These are phyloP conservation scores for Trididemnum miniatum DNA, from an alignment of 23 tunicate genomes.

Conservation along the genomic window DNA sequence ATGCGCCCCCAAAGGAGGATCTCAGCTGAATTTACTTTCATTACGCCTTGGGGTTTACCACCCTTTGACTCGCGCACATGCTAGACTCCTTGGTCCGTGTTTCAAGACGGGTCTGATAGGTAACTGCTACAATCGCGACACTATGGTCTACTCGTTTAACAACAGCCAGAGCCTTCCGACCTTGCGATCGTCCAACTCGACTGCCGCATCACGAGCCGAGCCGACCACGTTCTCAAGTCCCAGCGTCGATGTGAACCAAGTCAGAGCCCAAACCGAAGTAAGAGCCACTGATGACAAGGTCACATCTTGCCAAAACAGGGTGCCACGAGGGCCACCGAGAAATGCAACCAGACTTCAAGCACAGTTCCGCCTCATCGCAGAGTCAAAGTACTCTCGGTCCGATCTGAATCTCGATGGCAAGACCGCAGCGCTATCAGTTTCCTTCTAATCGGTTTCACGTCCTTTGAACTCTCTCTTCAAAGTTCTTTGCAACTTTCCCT, in stretches of 20 bases:
- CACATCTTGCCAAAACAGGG: no score
- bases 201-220: no score
- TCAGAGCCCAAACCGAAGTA: slow-evolving; percentile 24
- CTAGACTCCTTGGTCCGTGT: slow-evolving; percentile 67
- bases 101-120: slow-evolving; percentile 59
- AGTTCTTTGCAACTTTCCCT: slow-evolving; percentile 1
- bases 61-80: slow-evolving; percentile 25
- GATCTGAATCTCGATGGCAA: no score
- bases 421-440: background rate
- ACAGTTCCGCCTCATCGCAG: background rate
- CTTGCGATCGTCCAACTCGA: no score
- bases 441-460: slow-evolving; percentile 1
- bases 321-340: slow-evolving; percentile 29
- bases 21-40: slow-evolving; percentile 61
- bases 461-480: slow-evolving; percentile 3
- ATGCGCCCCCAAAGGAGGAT: slow-evolving; percentile 58
- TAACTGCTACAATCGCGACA: background rate
- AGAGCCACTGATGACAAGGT: background rate
- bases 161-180: no score
- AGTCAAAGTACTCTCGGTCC: background rate
- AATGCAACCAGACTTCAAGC: background rate
- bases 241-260: slow-evolving; percentile 20
- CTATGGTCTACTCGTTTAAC: no score
- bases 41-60: slow-evolving; percentile 39
- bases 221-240: background rate